These are phyloP conservation scores for Todiramphus saurophagus DNA, from an alignment of 2,113 vertebrate species.

Conservation along the genomic window DNA sequence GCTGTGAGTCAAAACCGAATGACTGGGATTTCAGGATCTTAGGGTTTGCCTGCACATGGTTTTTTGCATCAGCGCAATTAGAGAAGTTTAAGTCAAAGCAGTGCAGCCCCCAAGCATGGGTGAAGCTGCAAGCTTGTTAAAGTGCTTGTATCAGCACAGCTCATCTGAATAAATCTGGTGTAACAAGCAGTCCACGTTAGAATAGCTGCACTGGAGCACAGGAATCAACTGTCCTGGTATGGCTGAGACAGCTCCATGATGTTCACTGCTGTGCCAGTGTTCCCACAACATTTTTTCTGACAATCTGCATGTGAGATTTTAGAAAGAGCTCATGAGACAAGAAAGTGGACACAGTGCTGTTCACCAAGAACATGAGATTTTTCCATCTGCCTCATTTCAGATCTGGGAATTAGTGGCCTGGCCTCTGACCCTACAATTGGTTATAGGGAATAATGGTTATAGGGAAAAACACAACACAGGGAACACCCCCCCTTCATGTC, in stretches of 20 bases:
- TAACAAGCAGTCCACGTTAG: background rate
- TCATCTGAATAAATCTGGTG: background rate
- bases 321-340: background rate
- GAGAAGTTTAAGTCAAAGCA: background rate
- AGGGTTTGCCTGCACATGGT: background rate
- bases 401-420: background rate
- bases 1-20: background rate
- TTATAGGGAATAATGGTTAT: no score
- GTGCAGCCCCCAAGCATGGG: background rate
- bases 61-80: background rate
- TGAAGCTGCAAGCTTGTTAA: background rate
- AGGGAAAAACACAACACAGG: background rate
- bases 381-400: background rate
- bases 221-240: background rate
- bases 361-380: background rate
- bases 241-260: background rate
- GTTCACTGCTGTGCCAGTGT: background rate
- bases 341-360: background rate
- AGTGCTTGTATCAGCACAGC: background rate
- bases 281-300: background rate
- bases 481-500: background rate
- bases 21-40: background rate
- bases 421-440: background rate
- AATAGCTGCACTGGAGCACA: background rate
- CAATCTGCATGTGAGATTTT: background rate